Evolutionary conservation across 2,113 vertebrate genomes (phyloP).

Genomic region (Piliocolobus tephrosceles): DNA sequence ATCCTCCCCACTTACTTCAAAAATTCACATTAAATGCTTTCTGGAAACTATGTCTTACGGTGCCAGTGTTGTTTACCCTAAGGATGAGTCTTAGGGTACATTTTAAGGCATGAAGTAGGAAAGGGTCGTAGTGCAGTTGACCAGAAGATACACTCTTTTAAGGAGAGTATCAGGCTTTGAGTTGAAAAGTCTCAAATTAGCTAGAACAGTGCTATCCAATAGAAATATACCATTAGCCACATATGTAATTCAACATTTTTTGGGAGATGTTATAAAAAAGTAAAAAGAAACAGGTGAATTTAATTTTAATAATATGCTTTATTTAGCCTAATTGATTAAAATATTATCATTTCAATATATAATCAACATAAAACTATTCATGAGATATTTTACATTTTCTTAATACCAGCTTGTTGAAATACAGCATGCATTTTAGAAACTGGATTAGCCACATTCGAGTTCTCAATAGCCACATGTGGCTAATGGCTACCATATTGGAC

Average conservation of each 20-base stretch:
- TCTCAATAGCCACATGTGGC: neutral
- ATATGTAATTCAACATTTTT: neutral
- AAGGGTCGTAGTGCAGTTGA: neutral
- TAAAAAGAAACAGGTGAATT: neutral
- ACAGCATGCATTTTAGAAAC: neutral
- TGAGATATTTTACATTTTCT: neutral
- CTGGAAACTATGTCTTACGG: neutral
- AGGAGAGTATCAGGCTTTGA: neutral
- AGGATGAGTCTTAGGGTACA: neutral
- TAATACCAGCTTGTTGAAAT: neutral
- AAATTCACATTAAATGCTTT: neutral
- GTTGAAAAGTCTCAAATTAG: neutral
- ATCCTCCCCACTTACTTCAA: neutral
- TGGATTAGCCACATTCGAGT: neutral
- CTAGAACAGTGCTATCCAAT: neutral
- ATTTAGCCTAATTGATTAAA: neutral
- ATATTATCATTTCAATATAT: neutral
- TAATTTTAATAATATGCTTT: neutral
- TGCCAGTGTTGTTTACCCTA: neutral
- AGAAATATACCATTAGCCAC: neutral
- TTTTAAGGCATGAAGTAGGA: neutral
- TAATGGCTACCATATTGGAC: neutral
- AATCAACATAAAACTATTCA: neutral
- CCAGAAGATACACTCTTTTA: neutral
- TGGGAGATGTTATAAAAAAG: neutral